Conservation (phyloP, 2,888 invertebrate genomes). For the Dryobotodes eremita region DNA sequence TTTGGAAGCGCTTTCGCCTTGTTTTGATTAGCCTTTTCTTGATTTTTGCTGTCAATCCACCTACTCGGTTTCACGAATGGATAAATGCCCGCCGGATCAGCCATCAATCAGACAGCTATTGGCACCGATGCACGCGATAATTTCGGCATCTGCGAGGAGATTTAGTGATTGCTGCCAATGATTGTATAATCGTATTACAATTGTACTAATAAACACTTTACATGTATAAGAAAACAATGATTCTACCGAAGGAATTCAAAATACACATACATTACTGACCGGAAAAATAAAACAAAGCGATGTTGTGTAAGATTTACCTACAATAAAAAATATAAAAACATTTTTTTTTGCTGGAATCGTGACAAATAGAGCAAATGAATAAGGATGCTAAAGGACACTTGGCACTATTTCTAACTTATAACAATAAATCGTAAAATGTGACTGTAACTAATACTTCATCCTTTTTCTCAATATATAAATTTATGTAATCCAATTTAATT, state of each 20-base stretch:
- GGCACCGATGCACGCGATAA: slow-evolving; percentile 86
- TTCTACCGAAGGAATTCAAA: slow-evolving; percentile 43
- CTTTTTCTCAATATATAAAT: slow-evolving; percentile 17
- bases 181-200: slow-evolving; percentile 83
- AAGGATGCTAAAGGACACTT: slow-evolving; percentile 72
- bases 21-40: slow-evolving; percentile 77
- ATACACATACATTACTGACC: slow-evolving; percentile 16
- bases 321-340: slow-evolving; percentile 32
- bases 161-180: slow-evolving; percentile 83
- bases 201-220: slow-evolving; percentile 72
- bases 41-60: slow-evolving; percentile 75
- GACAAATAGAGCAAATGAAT: slow-evolving; percentile 72
- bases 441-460: slow-evolving; percentile 35
- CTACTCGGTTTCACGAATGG: slow-evolving; percentile 73
- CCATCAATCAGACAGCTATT: slow-evolving; percentile 84
- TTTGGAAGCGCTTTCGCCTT: slow-evolving; percentile 80
- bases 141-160: slow-evolving; percentile 83
- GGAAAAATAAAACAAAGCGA: slow-evolving; percentile 24
- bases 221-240: slow-evolving; percentile 46
- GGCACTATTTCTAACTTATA: slow-evolving; percentile 73
- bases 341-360: slow-evolving; percentile 71
- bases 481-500: slow-evolving; percentile 37
- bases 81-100: slow-evolving; percentile 76
- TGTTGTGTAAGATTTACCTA: slow-evolving; percentile 3
- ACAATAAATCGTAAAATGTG: slow-evolving; percentile 66